Percentiles rank a stretch among this genome's conserved stretches.
These are phyloP conservation scores for Albula glossodonta DNA, from an alignment of 2,113 vertebrate genomes.

Conservation along the genomic window DNA sequence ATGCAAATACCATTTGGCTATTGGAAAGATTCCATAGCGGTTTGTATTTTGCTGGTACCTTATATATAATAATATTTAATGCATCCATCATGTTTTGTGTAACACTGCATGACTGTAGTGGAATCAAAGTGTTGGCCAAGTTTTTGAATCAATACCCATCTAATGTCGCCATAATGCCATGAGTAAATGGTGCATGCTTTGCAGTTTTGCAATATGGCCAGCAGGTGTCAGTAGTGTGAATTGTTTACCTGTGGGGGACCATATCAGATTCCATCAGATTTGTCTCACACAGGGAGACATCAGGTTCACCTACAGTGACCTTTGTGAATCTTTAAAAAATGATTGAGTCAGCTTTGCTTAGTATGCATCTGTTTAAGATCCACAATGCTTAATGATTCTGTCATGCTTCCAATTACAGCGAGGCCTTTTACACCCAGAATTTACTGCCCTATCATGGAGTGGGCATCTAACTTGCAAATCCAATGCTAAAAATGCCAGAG, in stretches of 20 bases:
- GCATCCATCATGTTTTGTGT: no score
- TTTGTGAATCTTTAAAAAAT: neutral
- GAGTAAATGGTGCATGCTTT: neutral
- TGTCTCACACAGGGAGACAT: no score
- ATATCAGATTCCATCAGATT: neutral
- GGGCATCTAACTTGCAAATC: neutral
- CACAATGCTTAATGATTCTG: neutral
- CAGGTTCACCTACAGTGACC: neutral
- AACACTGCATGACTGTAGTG: neutral
- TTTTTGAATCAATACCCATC: neutral
- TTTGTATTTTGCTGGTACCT: neutral
- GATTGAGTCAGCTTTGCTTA: neutral
- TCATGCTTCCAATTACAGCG: neutral
- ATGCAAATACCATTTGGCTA: neutral
- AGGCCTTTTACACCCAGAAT: neutral
- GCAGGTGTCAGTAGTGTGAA: conserved; percentile 52
- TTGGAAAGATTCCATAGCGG: neutral
- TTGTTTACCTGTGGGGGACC: neutral
- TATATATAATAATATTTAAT: no score
- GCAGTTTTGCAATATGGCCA: conserved; percentile 36
- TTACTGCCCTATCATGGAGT: neutral
- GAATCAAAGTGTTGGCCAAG: neutral
- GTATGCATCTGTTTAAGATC: neutral
- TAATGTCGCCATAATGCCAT: neutral
- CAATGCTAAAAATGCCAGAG: no score